phyloP scores from a whole-genome alignment of 2,113 vertebrate species.

The Petaurus breviceps region DNA sequence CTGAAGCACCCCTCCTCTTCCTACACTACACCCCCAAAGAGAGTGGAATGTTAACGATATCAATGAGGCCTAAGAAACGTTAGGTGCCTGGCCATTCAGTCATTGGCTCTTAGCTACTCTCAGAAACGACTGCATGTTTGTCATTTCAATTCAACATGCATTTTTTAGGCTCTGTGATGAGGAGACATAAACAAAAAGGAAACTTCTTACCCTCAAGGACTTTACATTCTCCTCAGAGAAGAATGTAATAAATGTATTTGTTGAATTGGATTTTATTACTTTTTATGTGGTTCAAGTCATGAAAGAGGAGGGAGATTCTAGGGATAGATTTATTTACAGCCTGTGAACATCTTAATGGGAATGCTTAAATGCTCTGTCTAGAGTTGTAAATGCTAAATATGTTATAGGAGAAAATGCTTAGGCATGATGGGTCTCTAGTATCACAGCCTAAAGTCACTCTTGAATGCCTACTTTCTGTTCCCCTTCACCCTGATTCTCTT shows the following conservation, averaged over 20 bases:
- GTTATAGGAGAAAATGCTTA: neutral
- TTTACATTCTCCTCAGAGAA: neutral
- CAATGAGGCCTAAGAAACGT: neutral
- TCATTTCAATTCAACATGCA: neutral
- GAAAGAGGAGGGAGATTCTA: neutral
- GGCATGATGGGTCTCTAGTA: no score
- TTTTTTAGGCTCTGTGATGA: neutral
- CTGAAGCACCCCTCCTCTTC: constrained; percentile 36
- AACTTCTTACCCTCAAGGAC: neutral
- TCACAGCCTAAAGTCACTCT: no score
- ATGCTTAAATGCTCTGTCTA: neutral
- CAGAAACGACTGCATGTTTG: neutral
- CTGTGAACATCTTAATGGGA: neutral
- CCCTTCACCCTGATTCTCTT: no score
- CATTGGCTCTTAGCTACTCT: neutral
- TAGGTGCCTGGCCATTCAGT: neutral
- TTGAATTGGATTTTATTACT: neutral
- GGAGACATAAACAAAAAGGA: neutral
- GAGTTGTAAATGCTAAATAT: neutral
- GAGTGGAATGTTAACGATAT: neutral
- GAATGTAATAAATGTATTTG: neutral
- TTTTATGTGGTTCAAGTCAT: neutral
- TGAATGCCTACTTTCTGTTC: no score
- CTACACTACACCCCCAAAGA: constrained; percentile 23
- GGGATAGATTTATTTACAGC: neutral